Conservation (phyloP, 2,113 vertebrate genomes). For the Apus apus region DNA sequence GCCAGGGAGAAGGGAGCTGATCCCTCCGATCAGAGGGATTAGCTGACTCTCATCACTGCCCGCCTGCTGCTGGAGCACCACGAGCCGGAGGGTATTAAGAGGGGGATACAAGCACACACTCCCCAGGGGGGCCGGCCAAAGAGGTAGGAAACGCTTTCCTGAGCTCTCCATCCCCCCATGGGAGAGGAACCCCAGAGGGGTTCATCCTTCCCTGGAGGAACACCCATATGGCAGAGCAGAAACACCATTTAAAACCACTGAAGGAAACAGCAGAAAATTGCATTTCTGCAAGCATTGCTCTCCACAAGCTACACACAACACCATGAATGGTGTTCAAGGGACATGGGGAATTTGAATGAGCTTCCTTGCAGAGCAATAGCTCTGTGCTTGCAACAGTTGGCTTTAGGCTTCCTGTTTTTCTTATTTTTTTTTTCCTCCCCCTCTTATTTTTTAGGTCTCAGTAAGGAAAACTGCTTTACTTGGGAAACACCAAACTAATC, state of each 20-base stretch:
- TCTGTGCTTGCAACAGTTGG: neutral
- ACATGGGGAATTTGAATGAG: neutral
- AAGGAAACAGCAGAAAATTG: neutral
- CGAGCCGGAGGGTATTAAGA: neutral
- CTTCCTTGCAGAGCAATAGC: neutral
- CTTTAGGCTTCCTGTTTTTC: neutral
- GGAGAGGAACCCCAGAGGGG: neutral
- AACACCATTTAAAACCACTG: neutral
- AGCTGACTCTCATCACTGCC: neutral
- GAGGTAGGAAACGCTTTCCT: neutral
- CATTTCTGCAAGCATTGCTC: neutral
- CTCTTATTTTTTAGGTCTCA: neutral
- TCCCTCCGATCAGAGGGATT: neutral
- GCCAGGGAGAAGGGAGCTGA: neutral
- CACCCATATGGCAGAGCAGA: neutral
- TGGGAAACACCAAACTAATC: neutral
- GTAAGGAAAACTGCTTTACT: neutral
- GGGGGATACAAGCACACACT: neutral
- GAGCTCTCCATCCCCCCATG: fast-evolving
- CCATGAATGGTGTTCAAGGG: neutral
- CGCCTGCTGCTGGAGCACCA: fast-evolving
- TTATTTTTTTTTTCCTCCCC: fast-evolving
- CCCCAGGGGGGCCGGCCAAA: neutral
- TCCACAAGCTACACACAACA: neutral
- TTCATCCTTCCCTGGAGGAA: neutral